Evolutionary conservation across 2,888 invertebrate species (phyloP).

Genomic region (Dryobota labecula): DNA sequence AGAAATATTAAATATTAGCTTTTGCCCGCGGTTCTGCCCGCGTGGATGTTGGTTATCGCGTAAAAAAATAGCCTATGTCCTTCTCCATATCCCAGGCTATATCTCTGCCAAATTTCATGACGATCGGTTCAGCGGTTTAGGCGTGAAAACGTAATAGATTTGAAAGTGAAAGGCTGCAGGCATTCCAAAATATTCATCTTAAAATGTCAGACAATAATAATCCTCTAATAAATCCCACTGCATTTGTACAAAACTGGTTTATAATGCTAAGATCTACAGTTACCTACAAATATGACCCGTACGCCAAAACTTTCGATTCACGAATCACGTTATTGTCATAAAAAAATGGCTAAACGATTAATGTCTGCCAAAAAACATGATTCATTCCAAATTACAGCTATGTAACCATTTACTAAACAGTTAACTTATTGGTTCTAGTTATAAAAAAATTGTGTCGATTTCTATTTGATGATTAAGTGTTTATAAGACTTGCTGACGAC

Average conservation of each 20-base stretch:
- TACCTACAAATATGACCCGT: slow-evolving; percentile 11
- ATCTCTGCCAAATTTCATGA: no score
- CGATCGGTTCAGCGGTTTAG: no score
- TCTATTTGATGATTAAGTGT: slow-evolving; percentile 10
- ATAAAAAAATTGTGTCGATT: slow-evolving; percentile 13
- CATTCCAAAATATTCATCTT: slow-evolving; percentile 6
- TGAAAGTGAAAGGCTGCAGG: slow-evolving; percentile 2
- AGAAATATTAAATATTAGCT: background rate
- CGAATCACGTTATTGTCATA: slow-evolving; percentile 20
- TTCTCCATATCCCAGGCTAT: no score
- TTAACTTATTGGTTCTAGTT: background rate
- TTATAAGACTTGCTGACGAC: no score
- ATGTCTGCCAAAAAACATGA: slow-evolving; percentile 10
- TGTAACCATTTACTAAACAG: slow-evolving; percentile 17
- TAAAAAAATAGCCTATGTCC: no score
- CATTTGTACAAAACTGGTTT: slow-evolving; percentile 24
- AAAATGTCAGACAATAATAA: slow-evolving; percentile 27
- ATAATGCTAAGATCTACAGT: slow-evolving; percentile 4
- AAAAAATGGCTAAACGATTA: slow-evolving; percentile 9
- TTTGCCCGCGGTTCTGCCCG: no score
- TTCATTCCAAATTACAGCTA: slow-evolving; percentile 19
- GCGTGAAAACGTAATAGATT: no score
- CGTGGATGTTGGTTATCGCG: no score
- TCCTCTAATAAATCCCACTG: slow-evolving; percentile 20
- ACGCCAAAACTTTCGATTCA: slow-evolving; percentile 42